phyloP scores from a whole-genome alignment of 2,888 invertebrate species.

The Lutraria lutraria region DNA sequence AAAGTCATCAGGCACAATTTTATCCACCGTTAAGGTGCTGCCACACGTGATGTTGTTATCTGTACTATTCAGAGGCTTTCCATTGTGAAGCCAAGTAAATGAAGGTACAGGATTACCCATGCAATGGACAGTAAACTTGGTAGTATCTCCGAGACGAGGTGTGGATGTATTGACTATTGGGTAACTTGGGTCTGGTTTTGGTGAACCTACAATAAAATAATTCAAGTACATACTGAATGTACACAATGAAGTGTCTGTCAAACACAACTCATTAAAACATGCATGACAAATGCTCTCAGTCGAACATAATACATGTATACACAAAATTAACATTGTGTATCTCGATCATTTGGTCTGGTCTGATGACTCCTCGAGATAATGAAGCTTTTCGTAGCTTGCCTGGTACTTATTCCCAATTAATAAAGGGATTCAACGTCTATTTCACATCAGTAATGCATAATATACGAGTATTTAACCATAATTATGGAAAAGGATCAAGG shows the following conservation, averaged over 20 bases:
- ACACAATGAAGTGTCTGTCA: neutral
- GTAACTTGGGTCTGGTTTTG: slow-evolving; percentile 32
- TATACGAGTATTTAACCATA: too few relatives aligned
- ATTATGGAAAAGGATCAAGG: too few relatives aligned
- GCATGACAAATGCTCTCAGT: neutral
- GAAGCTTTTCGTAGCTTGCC: too few relatives aligned
- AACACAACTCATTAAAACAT: neutral
- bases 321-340: too few relatives aligned
- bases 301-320: neutral
- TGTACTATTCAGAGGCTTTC: neutral
- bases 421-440: neutral
- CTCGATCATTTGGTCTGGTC: too few relatives aligned
- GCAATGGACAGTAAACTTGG: slow-evolving; percentile 15
- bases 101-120: slow-evolving; percentile 13
- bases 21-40: neutral
- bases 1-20: slow-evolving; percentile 24
- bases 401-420: neutral
- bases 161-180: neutral
- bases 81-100: slow-evolving; percentile 28
- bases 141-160: slow-evolving; percentile 31
- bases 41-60: neutral
- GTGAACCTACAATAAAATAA: slow-evolving; percentile 1
- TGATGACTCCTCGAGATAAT: too few relatives aligned
- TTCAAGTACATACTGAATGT: neutral
- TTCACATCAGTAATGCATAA: too few relatives aligned